Base-by-base conservation (phyloP, 2,888 invertebrate species). In the Cryptus armator region DNA sequence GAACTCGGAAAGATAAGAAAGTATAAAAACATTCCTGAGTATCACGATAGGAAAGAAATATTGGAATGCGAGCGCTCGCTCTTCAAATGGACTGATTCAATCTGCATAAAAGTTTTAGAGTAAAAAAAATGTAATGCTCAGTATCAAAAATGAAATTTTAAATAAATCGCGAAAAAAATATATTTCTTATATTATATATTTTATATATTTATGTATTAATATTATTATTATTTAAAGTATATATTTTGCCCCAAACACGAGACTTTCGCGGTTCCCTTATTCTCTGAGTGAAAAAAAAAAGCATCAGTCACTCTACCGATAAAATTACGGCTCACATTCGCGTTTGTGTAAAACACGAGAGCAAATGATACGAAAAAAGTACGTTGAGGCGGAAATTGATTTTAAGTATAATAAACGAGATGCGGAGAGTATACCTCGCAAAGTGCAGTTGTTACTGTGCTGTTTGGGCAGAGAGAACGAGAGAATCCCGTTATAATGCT, bases 31-130 rank as follows among this genome's bases (percentile, higher is more conserved):
- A 16, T 70, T 68, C n/a, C 16, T 16, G 51, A 53, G 43, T 10
- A 37, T 37, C 53, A 19, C 51, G 70, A 70, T 70, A 53, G 53
- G 53, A 4, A 53, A 37, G 70, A 70, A 53, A 70, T 70, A 53
- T 53, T 53, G 70, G 51, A 53, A 53, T 32, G 19, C 37, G 32
- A 37, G 10, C 29, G 53, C 51, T 32, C n/a, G 53, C 16, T n/a
- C 37, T 10, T 32, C 16, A 16, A 10, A 32, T 32, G 51, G 70
- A 29, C 51, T 37, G 48, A 37, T 70, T 70, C 32, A 70, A 53
- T 70, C 53, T 32, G 37, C 2, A 9, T 37, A 51, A 53, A 37
- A 37, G 70, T 48, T 5, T 29, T 14, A n/a, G 53, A 32, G 37
- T 19, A 19, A 10, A 7, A 32, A 37, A 32, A 70, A 53, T 37